Evolutionary conservation across 2,113 vertebrate genomes (phyloP), one percentile per base, ranked within the genome.

Genomic region (Petromus typicus): DNA sequence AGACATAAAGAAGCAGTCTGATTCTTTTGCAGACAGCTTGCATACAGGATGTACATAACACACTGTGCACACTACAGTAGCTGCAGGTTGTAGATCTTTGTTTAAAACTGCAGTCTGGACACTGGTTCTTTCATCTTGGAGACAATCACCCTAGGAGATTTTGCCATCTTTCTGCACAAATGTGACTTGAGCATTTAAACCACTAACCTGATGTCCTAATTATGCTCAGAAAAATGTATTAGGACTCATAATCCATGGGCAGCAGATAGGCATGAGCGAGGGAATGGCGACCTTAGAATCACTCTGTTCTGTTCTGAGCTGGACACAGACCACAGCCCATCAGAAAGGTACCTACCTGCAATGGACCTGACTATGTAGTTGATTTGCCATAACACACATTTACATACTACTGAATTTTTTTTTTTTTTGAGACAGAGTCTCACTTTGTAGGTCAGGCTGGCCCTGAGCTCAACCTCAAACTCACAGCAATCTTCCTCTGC

Each of bases 111-210:
- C 20, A 98, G 98, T 98, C 98, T 99, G 96, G 98, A 98, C 86
- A 93, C 96, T 98, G 97, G 98, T 97, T 98, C 89, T 96, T 95
- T 90, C 97, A 97, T 98, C 98, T 98, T 97, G 75, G 80, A 98
- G 99, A 99, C 99, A 99, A 99, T 99, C 99, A 98, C 97, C 95
- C 92, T 67, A 66, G 85, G 95, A 97, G 96, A 97, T 96, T 94
- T 97, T 0, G 56, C 2, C 97, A 89, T 97, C 97, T 95, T 97
- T 96, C 96, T 95, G 97, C 96, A 97, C 98, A 93, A 98, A 97
- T 92, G 95, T 83, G 95, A 96, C 97, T 98, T 98, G 97, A 97
- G 96, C 94, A 98, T 97, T 83, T 98, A 99, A 99, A 99, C 98
- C 98, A 98, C 97, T 98, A 98, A 98, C 97, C 98, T 98, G 97